A percentile compares a stretch with the other conserved stretches of the same genome.
Evolutionary conservation across 2,888 invertebrate species (phyloP).

Genomic region (Tiliacea aurago): DNA sequence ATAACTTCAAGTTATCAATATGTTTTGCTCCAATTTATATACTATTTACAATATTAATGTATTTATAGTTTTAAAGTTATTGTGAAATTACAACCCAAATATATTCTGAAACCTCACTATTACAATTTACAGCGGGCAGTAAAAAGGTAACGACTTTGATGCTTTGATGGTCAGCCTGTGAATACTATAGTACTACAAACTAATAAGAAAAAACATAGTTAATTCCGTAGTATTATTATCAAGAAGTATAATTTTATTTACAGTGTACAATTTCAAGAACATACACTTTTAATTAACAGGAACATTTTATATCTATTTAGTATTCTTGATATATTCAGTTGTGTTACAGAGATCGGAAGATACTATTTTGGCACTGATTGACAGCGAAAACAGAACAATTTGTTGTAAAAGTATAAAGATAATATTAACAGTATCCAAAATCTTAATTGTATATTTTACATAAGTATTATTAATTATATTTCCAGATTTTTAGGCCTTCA

Average conservation of each 20-base stretch:
- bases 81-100: constrained; percentile 1
- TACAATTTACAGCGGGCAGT: background rate
- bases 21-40: constrained; percentile 15
- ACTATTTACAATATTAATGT: constrained; percentile 33
- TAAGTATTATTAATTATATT: constrained; percentile 36
- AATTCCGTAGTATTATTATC: constrained; percentile 40
- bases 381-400: constrained; percentile 52
- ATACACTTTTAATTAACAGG: constrained; percentile 59
- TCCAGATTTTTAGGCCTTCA: constrained; percentile 66
- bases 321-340: constrained; percentile 40
- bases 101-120: constrained; percentile 1
- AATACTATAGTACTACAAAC: constrained; percentile 25
- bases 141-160: constrained; percentile 30
- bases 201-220: constrained; percentile 48
- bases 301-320: constrained; percentile 59
- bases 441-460: constrained; percentile 61
- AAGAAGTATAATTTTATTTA: constrained; percentile 52
- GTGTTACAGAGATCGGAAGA: constrained; percentile 38
- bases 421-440: constrained; percentile 60
- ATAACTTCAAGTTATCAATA: background rate
- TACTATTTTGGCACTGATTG: constrained; percentile 61
- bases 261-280: constrained; percentile 50
- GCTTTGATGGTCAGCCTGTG: background rate
- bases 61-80: background rate
- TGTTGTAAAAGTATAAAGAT: constrained; percentile 62